Evolutionary conservation across 1,140 invertebrate genomes (phyloP).

Genomic region (Drosophila fuyamai): DNA sequence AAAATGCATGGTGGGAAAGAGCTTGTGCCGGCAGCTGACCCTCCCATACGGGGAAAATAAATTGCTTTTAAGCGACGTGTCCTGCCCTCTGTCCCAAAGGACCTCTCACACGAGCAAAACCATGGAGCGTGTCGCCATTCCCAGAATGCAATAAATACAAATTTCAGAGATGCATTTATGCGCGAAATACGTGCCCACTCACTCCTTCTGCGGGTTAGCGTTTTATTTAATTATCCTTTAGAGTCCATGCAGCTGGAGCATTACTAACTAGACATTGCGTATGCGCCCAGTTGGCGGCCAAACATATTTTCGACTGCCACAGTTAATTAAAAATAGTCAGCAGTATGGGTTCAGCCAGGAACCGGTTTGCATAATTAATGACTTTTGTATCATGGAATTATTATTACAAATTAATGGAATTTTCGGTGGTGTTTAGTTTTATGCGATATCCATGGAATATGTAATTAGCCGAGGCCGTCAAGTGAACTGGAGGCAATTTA

Average conservation of each 20-base stretch:
- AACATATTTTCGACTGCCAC: constrained; percentile 37
- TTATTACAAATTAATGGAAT: constrained; percentile 71
- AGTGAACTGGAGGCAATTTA: constrained; percentile 52
- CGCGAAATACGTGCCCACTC: constrained; percentile 43
- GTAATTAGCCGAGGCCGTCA: constrained; percentile 62
- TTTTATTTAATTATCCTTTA: constrained; percentile 47
- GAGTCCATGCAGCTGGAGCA: constrained; percentile 13
- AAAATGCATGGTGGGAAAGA: constrained; percentile 35
- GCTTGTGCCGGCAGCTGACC: constrained; percentile 43
- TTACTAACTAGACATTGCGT: constrained; percentile 40
- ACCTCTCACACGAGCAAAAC: constrained; percentile 1
- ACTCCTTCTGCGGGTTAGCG: constrained; percentile 10
- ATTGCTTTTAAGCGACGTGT: constrained; percentile 65
- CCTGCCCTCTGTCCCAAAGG: constrained; percentile 26
- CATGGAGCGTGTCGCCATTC: constrained; percentile 42
- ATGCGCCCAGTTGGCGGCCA: constrained; percentile 21
- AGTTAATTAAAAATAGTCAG: constrained; percentile 29
- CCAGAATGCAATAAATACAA: constrained; percentile 68
- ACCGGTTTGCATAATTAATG: constrained; percentile 45
- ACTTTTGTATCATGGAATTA: constrained; percentile 56
- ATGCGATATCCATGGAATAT: constrained; percentile 67
- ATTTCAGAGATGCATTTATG: constrained; percentile 60
- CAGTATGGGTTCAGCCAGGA: not conserved
- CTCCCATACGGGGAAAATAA: constrained; percentile 55
- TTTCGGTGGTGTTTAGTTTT: constrained; percentile 61